These are phyloP conservation scores for Pandemis cinnamomeana DNA, from an alignment of 2,888 invertebrate species.

Conservation along the genomic window DNA sequence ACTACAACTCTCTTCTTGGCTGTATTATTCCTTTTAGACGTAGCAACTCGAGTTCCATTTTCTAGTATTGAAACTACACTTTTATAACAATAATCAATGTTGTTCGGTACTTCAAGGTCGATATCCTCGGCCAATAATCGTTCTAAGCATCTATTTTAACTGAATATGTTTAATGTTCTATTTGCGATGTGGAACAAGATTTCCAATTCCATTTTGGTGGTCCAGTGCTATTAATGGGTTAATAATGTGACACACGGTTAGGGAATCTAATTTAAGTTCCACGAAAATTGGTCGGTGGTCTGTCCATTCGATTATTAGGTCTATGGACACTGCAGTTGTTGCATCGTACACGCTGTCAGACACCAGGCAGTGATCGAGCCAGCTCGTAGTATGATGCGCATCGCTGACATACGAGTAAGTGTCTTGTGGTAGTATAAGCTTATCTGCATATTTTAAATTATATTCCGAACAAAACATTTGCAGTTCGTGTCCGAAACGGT, in stretches of 20 bases:
- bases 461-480: too few species aligned
- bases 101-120: background rate
- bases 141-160: background rate
- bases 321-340: constrained; percentile 15
- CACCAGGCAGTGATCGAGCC: constrained; percentile 24
- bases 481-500: too few species aligned
- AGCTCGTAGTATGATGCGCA: constrained; percentile 12
- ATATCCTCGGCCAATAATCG: background rate
- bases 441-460: too few species aligned
- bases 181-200: background rate
- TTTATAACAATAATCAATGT: too few species aligned
- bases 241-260: background rate
- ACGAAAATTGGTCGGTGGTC: constrained; percentile 20
- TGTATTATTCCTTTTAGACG: too few species aligned
- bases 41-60: too few species aligned
- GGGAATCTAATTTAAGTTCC: constrained; percentile 6
- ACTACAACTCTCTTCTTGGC: background rate
- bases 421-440: background rate
- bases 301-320: constrained; percentile 15
- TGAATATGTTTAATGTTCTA: background rate
- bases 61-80: too few species aligned
- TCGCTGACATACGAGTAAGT: constrained; percentile 26
- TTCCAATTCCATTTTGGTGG: constrained; percentile 11
- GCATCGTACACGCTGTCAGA: constrained; percentile 12
- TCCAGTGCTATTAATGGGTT: background rate